Conservation (phyloP, 2,113 vertebrate species). For the Pygoscelis antarcticus region DNA sequence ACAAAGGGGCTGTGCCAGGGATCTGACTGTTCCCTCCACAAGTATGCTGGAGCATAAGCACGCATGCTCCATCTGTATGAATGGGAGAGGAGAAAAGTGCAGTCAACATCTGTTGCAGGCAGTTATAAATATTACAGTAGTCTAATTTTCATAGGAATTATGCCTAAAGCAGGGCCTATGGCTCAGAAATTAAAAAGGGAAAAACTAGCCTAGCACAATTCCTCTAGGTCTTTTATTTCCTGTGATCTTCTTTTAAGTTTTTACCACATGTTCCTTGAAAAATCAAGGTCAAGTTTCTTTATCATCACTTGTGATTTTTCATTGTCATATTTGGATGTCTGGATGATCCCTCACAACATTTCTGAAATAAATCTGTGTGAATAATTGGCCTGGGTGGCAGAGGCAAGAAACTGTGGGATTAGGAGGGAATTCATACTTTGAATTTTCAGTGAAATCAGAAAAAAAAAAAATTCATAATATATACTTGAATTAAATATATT, state of each 20-base stretch:
- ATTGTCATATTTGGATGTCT: neutral
- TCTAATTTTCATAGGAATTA: conserved; percentile 3
- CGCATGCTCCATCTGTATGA: neutral
- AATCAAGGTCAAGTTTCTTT: neutral
- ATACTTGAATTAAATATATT: neutral
- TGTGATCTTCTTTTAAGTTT: neutral
- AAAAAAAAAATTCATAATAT: fast-evolving
- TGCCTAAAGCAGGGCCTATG: neutral
- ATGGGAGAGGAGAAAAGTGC: neutral
- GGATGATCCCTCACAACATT: neutral
- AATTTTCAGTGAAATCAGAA: neutral
- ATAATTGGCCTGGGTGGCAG: neutral
- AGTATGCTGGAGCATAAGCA: neutral
- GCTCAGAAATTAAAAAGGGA: neutral
- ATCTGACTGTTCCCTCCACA: neutral
- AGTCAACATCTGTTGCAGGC: conserved; percentile 10
- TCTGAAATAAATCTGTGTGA: neutral
- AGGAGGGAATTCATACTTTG: neutral
- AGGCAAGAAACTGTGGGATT: neutral
- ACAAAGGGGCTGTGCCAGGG: neutral
- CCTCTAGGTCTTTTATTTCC: neutral
- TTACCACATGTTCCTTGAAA: neutral
- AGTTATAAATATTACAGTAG: neutral
- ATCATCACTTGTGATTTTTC: neutral
- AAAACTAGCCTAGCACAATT: neutral